Percentiles rank a stretch among this genome's conserved stretches.
Conservation (phyloP, 2,113 vertebrate species). For the Cercopithecus mona region DNA sequence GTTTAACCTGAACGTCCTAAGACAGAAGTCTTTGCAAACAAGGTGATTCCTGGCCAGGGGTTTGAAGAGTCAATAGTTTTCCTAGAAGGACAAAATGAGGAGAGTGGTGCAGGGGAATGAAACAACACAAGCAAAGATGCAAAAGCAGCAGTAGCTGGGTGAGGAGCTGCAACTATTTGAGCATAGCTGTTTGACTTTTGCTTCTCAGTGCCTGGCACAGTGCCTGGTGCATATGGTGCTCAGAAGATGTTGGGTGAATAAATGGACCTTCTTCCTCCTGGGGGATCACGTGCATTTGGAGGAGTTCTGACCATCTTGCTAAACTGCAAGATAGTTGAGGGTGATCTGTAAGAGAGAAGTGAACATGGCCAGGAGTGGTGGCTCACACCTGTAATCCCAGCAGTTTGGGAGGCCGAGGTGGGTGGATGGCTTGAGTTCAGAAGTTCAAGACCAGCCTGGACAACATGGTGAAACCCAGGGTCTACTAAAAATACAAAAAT, state of each 20-base stretch:
- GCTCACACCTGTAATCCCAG: no score
- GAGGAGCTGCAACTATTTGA: background rate
- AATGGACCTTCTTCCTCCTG: background rate
- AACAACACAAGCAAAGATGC: background rate
- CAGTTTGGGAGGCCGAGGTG: no score
- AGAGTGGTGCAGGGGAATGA: background rate
- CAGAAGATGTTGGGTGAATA: background rate
- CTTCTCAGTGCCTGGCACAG: background rate
- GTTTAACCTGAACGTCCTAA: background rate
- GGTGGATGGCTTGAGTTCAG: no score
- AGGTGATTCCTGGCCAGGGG: background rate
- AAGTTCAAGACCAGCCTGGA: no score
- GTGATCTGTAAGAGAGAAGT: background rate
- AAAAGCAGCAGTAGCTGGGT: background rate
- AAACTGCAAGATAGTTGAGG: background rate
- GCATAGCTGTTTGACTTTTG: background rate
- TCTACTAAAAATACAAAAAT: no score
- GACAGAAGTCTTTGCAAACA: background rate
- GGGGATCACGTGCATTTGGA: background rate
- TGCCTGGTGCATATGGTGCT: background rate
- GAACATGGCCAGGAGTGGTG: background rate
- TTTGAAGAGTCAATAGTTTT: background rate
- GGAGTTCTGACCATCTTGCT: background rate
- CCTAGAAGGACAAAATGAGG: background rate
- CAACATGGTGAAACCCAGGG: no score